Base-by-base conservation (phyloP, 2,113 vertebrate species). In the Platysternon megacephalum region DNA sequence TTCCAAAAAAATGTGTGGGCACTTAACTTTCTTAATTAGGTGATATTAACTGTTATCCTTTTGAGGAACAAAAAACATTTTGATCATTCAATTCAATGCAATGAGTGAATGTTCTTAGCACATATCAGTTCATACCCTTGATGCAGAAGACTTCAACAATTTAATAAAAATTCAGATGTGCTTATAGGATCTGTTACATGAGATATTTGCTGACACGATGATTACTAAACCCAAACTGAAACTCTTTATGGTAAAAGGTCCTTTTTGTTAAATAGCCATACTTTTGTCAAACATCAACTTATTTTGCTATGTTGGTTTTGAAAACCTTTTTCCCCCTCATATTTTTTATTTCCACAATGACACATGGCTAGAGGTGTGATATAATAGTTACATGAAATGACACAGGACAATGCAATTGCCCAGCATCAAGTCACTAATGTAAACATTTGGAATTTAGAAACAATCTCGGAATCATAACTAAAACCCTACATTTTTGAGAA, bases 1-100 rank as follows among this genome's bases (percentile, higher is more conserved):
- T 97, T 97, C 55, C 85, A 79, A 97, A 95, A 94, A 42, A 82
- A 46, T 84, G 1, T 76, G 74, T 89, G 81, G 92, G 97, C 96
- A 97, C 81, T 55, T 97, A 97, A 96, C 95, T 97, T 95, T 51
- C 44, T 61, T 97, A 96, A 98, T 98, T 97, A 96, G 80, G 85
- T 95, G 78, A 91, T 42, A 94, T 93, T 89, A 97, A 83, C 56
- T 52, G 91, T 46, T 84, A 94, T 91, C 82, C 94, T 96, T 93
- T 93, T 88, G 89, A 95, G n/a, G 53, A 94, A 94, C 22, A 85
- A 81, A 95, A 89, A 5, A 24, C 85, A 91, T 61, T 86, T 94
- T 72, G 55, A 86, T 84, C 85, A 56, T 82, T 97, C 96, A 91
- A 89, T 86, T 96, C 80, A 68, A 89, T 92, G 90, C 89, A 56